Base-by-base conservation (phyloP, 2,888 invertebrate genomes). In the Syritta pipiens region DNA sequence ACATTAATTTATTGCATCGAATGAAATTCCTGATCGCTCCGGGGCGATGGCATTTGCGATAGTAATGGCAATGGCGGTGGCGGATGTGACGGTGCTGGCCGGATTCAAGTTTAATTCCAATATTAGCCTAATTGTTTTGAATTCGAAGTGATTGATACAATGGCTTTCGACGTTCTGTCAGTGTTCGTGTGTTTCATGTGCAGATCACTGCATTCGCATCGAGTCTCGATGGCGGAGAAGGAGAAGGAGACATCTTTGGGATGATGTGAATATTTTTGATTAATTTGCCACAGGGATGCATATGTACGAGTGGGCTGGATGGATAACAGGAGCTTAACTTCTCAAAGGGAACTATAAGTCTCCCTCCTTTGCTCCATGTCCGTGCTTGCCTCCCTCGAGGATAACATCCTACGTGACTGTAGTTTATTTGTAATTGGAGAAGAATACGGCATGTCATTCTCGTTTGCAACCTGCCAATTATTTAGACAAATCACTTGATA, bases 101-200 rank as follows among this genome's bases (percentile, higher is more conserved):
- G 49, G 57, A 62, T 71, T 65, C 53, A 32, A 72, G 59, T 67
- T 65, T 65, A 74, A 74, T 62, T 68, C 57, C 74, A 57, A 68
- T 79, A 79, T 79, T 79, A 74, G 74, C 48, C 67, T 74, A 79
- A 79, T 79, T 74, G 79, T 74, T 79, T 74, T 67, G 53, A 72
- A 72, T 72, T 60, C 44, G 26, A 65, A 79, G 62, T 74, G 67
- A 79, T 74, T 74, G 79, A 74, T 68, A 63, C 62, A 57, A 62
- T 26, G 12, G 32, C 24, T 32, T 57, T 20, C 7, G 10, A 7
- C 12, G 12, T 5, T 10, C 9, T 3, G 42, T 14, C n/a, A 37
- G 5, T 12, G 20, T 17, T 32, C 6, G 9, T 12, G 4, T 6
- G 4, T 14, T 19, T 2, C 9, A 44, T 28, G 19, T 44, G 30